A percentile compares a stretch with the other conserved stretches of the same genome.
Conservation (phyloP, 2,113 vertebrate species). For the Panurus biarmicus region DNA sequence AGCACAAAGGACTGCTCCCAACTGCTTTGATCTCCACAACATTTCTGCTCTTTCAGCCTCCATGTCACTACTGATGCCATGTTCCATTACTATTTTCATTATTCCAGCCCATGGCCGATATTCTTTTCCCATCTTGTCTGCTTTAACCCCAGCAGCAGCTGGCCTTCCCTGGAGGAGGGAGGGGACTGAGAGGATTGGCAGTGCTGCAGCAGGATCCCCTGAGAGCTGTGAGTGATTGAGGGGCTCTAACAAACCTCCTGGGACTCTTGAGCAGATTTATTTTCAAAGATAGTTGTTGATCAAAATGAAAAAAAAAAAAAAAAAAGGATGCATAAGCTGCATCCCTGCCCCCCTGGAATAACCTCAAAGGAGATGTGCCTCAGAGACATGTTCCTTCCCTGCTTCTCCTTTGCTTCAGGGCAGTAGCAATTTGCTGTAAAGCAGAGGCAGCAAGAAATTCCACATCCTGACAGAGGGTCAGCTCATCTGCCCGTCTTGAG, state of each 20-base stretch:
- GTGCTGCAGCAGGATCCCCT: not conserved
- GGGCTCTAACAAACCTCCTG: not conserved
- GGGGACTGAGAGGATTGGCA: not conserved
- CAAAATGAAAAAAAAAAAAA: not conserved
- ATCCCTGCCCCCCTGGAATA: not conserved
- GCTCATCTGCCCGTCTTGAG: not conserved
- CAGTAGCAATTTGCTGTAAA: slow-evolving; percentile 8
- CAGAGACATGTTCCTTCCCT: not conserved
- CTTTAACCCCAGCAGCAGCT: not conserved
- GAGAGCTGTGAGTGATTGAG: not conserved
- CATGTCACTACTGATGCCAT: not conserved
- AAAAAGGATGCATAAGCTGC: not conserved
- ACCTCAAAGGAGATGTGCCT: not conserved
- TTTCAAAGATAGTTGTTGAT: slow-evolving; percentile 8
- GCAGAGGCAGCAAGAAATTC: slow-evolving; percentile 21
- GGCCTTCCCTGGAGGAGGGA: not conserved
- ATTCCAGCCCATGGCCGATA: not conserved
- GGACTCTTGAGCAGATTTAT: not conserved
- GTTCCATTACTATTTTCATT: slow-evolving; percentile 35
- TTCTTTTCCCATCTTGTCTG: not conserved
- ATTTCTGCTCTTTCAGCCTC: slow-evolving; percentile 45
- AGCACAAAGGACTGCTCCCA: slow-evolving; percentile 44
- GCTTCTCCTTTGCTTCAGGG: slow-evolving; percentile 1
- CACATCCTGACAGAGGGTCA: slow-evolving; percentile 2
- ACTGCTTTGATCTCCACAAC: slow-evolving; percentile 56